Percentiles rank a stretch among this genome's conserved stretches.
Evolutionary conservation across 2,888 invertebrate species (phyloP).

Genomic region (Bhutanitis thaidina): DNA sequence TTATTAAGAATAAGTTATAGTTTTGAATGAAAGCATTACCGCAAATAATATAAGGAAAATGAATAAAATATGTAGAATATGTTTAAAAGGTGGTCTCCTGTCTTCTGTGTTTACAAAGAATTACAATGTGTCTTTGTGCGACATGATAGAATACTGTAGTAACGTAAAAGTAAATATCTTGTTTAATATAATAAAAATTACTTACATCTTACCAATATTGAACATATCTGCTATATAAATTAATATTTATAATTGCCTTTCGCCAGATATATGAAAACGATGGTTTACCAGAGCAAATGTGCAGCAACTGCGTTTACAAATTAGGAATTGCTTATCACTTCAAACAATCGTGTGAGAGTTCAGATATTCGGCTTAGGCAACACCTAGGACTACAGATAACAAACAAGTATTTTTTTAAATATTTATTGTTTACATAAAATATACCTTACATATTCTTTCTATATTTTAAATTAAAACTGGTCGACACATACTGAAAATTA

Average conservation of each 20-base stretch:
- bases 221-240: no score
- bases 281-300: conserved; percentile 81
- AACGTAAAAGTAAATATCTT: conserved; percentile 69
- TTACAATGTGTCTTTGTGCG: conserved; percentile 78
- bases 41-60: no score
- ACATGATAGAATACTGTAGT: conserved; percentile 81
- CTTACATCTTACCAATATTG: no score
- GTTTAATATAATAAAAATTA: no score
- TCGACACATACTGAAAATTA: no score
- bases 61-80: conserved; percentile 81
- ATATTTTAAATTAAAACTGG: no score
- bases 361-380: conserved; percentile 78
- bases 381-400: conserved; percentile 71
- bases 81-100: conserved; percentile 80
- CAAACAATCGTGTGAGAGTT: conserved; percentile 81
- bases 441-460: no score
- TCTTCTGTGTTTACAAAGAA: conserved; percentile 81
- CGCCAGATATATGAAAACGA: conserved; percentile 71
- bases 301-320: conserved; percentile 82
- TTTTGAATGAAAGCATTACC: no score
- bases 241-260: not conserved
- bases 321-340: conserved; percentile 82
- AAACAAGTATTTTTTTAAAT: conserved; percentile 35
- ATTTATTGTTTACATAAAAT: not conserved
- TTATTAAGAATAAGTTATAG: no score